Percentiles rank a stretch among this genome's conserved stretches.
Conservation (phyloP, 2,888 invertebrate species). For the Parnassius smintheus region DNA sequence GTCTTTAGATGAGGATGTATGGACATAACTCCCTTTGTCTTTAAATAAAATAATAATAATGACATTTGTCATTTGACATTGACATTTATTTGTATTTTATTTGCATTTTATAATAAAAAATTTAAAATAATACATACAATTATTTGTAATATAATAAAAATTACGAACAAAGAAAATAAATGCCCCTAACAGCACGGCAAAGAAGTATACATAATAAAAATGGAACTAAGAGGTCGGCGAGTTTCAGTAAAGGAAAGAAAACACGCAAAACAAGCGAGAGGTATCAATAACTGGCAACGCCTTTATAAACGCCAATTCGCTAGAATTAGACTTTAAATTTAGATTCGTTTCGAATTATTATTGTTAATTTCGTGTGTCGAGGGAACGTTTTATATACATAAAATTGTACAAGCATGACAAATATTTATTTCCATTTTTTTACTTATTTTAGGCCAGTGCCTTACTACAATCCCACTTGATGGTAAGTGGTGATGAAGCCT, state of each 20-base stretch:
- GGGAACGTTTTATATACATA: no score
- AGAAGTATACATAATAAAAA: constrained; percentile 72
- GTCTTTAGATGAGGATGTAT: no score
- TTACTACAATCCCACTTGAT: no score
- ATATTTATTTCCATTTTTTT: no score
- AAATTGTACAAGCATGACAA: no score
- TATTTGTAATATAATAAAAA: background rate
- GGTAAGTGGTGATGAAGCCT: no score
- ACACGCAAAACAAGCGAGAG: constrained; percentile 61
- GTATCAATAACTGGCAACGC: constrained; percentile 40
- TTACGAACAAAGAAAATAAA: constrained; percentile 33
- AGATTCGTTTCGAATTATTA: no score
- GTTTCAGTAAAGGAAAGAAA: constrained; percentile 63
- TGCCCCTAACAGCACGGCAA: constrained; percentile 72
- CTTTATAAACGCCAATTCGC: background rate
- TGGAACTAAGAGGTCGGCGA: constrained; percentile 62
- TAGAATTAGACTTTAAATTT: no score
- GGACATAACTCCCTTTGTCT: no score
- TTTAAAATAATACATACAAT: background rate
- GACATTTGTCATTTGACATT: constrained; percentile 14
- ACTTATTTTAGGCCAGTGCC: no score
- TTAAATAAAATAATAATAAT: no score
- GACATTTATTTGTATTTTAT: constrained; percentile 17
- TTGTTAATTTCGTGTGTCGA: no score
- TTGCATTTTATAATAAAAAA: constrained; percentile 6